These are phyloP conservation scores for Trichogramma dendrolimi DNA, from an alignment of 2,888 invertebrate genomes.

Conservation along the genomic window DNA sequence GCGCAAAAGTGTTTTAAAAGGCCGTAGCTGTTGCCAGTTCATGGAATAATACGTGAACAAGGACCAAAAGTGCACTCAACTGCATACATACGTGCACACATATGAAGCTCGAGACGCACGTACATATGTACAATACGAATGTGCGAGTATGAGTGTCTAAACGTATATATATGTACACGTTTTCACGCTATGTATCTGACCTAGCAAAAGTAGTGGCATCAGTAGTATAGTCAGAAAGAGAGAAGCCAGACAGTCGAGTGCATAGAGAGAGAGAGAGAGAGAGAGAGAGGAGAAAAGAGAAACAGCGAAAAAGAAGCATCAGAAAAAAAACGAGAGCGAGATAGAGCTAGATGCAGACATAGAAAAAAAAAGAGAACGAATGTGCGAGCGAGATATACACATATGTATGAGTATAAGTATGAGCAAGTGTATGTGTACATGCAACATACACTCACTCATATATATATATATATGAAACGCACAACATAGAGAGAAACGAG, in stretches of 20 bases:
- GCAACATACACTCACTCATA: no score
- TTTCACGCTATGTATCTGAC: constrained; percentile 14
- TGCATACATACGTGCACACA: constrained; percentile 2
- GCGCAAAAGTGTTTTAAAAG: constrained; percentile 12
- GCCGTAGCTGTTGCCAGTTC: constrained; percentile 15
- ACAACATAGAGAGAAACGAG: constrained; percentile 15
- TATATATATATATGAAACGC: no score
- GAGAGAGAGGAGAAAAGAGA: constrained; percentile 21
- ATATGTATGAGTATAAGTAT: no score
- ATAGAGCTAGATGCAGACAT: constrained; percentile 11
- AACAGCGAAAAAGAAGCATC: constrained; percentile 10
- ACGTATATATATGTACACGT: not conserved
- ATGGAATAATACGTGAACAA: constrained; percentile 26
- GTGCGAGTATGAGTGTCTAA: constrained; percentile 17
- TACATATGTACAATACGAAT: constrained; percentile 24
- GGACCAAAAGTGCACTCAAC: constrained; percentile 26
- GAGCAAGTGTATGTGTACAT: no score
- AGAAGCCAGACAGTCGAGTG: constrained; percentile 20
- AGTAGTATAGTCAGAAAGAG: constrained; percentile 19
- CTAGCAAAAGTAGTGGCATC: not conserved
- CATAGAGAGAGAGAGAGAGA: constrained; percentile 20
- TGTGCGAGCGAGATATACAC: constrained; percentile 10
- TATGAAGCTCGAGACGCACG: no score
- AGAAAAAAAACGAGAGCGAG: constrained; percentile 11
- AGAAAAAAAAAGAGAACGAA: constrained; percentile 17